phyloP scores from a whole-genome alignment of 2,888 invertebrate species.

The Operophtera brumata region DNA sequence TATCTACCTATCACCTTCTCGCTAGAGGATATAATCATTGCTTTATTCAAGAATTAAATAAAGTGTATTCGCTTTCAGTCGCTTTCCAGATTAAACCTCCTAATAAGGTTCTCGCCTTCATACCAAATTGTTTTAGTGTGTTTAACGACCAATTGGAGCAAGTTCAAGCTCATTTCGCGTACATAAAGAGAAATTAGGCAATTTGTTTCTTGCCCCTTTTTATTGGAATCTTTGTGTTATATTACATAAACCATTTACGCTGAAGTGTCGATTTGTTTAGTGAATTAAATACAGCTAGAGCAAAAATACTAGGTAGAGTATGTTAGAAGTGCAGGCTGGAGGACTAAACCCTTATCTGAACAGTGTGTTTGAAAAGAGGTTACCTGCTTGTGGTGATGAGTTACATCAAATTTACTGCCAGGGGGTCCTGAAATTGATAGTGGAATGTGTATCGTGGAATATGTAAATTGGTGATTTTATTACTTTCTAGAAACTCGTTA shows the following conservation, averaged over 20 bases:
- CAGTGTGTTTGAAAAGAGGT: no score
- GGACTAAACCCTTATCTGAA: no score
- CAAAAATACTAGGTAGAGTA: not conserved
- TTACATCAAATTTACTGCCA: no score
- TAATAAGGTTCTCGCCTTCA: conserved; percentile 62
- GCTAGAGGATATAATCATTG: conserved; percentile 32
- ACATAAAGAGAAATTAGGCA: conserved; percentile 69
- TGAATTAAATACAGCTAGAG: conserved; percentile 10
- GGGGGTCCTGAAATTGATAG: no score
- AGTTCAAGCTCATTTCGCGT: conserved; percentile 65
- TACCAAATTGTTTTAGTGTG: conserved; percentile 67
- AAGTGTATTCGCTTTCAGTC: conserved; percentile 48
- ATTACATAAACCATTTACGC: conserved; percentile 41
- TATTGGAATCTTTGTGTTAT: conserved; percentile 48
- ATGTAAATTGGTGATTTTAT: no score
- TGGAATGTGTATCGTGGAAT: no score
- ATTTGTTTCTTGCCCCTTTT: conserved; percentile 65
- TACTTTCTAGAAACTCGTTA: no score
- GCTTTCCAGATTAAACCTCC: conserved; percentile 55
- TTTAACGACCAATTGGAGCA: conserved; percentile 65
- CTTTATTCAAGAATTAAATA: conserved; percentile 61
- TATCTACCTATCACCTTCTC: conserved; percentile 30
- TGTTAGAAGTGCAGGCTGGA: no score
- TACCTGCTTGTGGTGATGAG: no score
- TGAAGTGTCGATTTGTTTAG: conserved; percentile 45